Conservation (phyloP, 1,140 invertebrate genomes). For the Saccostrea echinata region DNA sequence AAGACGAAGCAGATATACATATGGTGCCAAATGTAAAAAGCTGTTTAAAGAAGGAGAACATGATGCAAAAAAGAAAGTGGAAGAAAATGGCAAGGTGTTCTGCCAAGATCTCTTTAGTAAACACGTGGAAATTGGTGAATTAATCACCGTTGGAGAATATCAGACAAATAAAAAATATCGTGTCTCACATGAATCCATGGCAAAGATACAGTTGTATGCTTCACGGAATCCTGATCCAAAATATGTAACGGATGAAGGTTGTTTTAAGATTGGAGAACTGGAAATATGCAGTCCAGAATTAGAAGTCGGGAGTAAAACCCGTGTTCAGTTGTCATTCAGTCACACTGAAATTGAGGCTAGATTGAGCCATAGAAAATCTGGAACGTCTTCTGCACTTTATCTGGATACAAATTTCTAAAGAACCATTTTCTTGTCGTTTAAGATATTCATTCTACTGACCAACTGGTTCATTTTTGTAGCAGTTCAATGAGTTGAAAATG, state of each 20-base stretch:
- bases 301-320: background rate
- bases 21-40: slow-evolving; percentile 35
- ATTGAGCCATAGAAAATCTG: background rate
- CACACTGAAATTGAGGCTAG: slow-evolving; percentile 30
- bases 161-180: slow-evolving; percentile 12
- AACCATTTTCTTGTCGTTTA: background rate
- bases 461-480: background rate
- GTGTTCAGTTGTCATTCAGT: slow-evolving; percentile 31
- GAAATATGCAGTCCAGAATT: slow-evolving; percentile 1
- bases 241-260: slow-evolving; percentile 36
- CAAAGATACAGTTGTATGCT: background rate
- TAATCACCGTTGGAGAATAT: background rate
- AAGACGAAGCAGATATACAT: slow-evolving; percentile 51
- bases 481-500: too few relatives aligned
- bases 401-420: background rate
- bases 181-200: background rate
- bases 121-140: slow-evolving; percentile 28
- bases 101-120: slow-evolving; percentile 36
- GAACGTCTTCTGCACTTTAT: background rate
- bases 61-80: slow-evolving; percentile 28
- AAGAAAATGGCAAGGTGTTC: background rate
- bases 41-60: slow-evolving; percentile 34
- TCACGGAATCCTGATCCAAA: background rate
- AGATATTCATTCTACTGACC: background rate
- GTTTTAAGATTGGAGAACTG: slow-evolving; percentile 7